Conservation (phyloP, 2,888 invertebrate species). For the Ashinkailepas kermadecensis region DNA sequence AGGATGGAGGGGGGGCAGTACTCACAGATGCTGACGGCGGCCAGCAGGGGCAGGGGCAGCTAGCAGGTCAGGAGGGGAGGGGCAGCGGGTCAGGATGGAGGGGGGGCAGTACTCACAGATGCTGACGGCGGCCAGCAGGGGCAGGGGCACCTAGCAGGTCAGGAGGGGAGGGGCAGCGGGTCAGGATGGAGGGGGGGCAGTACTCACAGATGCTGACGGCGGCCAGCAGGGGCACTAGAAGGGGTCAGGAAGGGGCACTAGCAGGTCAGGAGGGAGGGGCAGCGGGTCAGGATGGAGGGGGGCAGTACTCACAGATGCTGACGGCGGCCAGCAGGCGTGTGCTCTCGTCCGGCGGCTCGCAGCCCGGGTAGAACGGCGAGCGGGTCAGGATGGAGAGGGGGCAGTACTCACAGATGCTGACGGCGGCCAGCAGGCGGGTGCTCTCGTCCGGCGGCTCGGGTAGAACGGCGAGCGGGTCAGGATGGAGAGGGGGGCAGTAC, state of each 20-base stretch:
- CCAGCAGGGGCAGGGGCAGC: conserved; percentile 58
- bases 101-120: conserved; percentile 69
- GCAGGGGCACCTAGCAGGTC: too few species aligned
- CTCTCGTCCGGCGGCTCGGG: conserved; percentile 82
- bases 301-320: conserved; percentile 60
- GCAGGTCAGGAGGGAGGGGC: too few species aligned
- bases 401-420: conserved; percentile 64
- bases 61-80: too few species aligned
- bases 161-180: too few species aligned
- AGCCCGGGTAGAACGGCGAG: conserved; percentile 58
- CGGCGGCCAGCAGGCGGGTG: conserved; percentile 70
- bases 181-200: too few species aligned
- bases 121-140: conserved; percentile 79
- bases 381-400: too few species aligned
- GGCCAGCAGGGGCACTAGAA: conserved; percentile 78
- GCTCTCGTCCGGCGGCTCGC: conserved; percentile 77
- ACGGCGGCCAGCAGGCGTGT: conserved; percentile 74
- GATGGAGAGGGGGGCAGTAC: conserved; percentile 43
- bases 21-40: conserved; percentile 91
- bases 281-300: too few species aligned
- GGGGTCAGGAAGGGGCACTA: too few species aligned
- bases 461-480: conserved; percentile 44
- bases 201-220: conserved; percentile 93
- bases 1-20: too few species aligned
- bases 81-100: too few species aligned